These are phyloP conservation scores for Tolypeutes matacus DNA, from an alignment of 2,797 vertebrate genomes.

Conservation along the genomic window DNA sequence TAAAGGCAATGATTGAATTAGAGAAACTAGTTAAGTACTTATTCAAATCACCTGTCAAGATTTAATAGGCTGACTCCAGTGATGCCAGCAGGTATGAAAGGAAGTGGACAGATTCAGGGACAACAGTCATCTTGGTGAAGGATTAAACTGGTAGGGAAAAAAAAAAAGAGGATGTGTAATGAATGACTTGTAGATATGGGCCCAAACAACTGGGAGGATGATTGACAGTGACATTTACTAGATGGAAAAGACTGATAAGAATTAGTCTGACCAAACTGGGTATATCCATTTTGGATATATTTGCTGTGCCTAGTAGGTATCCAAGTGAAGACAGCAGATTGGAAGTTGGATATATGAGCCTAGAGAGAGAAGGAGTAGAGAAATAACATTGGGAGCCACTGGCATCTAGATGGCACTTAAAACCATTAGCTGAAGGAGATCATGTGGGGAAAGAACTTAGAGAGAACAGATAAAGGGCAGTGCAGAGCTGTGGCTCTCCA, in stretches of 20 bases:
- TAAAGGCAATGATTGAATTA: conserved; percentile 20
- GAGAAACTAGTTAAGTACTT: conserved; percentile 4
- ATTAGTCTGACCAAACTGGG: not conserved
- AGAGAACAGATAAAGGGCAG: not conserved
- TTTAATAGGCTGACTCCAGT: conserved; percentile 19
- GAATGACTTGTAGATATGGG: not conserved
- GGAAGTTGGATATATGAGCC: not conserved
- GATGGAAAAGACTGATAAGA: not conserved
- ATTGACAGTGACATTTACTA: not conserved
- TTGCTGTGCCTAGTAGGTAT: not conserved
- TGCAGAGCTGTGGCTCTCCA: not conserved
- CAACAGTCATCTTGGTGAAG: not conserved
- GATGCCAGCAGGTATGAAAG: not conserved
- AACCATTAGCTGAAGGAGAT: not conserved
- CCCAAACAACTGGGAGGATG: not conserved
- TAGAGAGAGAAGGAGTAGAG: not conserved
- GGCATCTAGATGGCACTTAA: not conserved
- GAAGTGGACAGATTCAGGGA: not conserved
- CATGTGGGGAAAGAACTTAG: not conserved
- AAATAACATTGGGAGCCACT: not conserved
- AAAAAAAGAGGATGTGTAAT: not conserved
- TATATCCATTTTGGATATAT: not conserved
- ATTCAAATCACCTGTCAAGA: not conserved
- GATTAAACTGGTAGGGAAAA: not conserved
- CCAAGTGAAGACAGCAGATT: not conserved